A percentile compares a stretch with the other conserved stretches of the same genome.
These are phyloP conservation scores for Lasioglossum lativentre DNA, from an alignment of 2,888 invertebrate genomes.

Conservation along the genomic window DNA sequence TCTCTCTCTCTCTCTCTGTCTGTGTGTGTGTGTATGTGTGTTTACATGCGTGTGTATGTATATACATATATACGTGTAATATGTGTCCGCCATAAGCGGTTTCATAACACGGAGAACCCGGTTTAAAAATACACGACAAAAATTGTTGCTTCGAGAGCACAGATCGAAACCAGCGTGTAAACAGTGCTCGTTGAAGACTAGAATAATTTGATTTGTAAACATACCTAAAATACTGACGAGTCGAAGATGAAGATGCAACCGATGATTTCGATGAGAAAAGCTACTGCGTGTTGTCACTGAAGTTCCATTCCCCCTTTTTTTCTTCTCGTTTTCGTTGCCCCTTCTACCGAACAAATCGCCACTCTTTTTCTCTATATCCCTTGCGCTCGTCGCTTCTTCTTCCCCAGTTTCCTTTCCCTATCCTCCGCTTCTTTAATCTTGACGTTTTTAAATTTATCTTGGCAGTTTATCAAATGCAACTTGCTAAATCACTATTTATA, in stretches of 20 bases:
- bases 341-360: slow-evolving; percentile 39
- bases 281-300: slow-evolving; percentile 66
- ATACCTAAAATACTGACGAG: slow-evolving; percentile 82
- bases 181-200: slow-evolving; percentile 83
- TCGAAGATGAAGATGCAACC: slow-evolving; percentile 78
- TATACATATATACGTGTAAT: slow-evolving; percentile 1
- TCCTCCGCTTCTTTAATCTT: slow-evolving; percentile 36
- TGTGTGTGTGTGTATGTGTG: neutral
- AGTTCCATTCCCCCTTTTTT: slow-evolving; percentile 67
- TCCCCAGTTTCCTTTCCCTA: neutral
- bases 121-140: slow-evolving; percentile 31
- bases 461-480: slow-evolving; percentile 83
- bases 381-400: slow-evolving; percentile 6
- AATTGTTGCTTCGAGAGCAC: slow-evolving; percentile 67
- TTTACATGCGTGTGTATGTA: neutral
- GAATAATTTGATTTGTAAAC: slow-evolving; percentile 84
- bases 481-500: slow-evolving; percentile 80
- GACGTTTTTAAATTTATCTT: slow-evolving; percentile 71
- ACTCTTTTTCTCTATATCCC: slow-evolving; percentile 20
- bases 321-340: slow-evolving; percentile 10
- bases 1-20: neutral
- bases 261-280: slow-evolving; percentile 79
- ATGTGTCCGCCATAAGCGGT: neutral
- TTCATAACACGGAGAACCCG: slow-evolving; percentile 36
- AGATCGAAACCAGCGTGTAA: slow-evolving; percentile 71